These are phyloP conservation scores for Linepithema humile DNA, from an alignment of 1,140 invertebrate species.

Conservation along the genomic window DNA sequence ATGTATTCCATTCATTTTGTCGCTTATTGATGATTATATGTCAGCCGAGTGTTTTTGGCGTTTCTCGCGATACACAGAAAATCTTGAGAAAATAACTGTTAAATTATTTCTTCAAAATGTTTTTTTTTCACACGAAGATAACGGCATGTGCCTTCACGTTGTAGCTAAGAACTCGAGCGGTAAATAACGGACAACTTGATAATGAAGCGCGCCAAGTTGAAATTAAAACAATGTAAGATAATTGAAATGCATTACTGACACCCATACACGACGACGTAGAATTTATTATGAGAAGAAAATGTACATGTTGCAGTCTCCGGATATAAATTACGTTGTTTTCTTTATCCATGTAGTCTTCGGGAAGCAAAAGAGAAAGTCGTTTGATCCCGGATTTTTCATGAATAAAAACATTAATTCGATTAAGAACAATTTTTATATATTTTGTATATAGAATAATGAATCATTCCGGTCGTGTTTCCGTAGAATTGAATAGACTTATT, in stretches of 20 bases:
- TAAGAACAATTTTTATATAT: no score
- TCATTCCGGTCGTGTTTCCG: not conserved
- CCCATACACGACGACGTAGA: conserved; percentile 18
- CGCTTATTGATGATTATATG: not conserved
- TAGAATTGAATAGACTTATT: conserved; percentile 7
- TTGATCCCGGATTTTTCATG: conserved; percentile 8
- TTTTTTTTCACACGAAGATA: not conserved
- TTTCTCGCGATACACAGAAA: not conserved
- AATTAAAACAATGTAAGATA: conserved; percentile 75
- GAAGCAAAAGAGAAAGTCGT: not conserved
- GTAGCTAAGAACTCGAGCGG: not conserved
- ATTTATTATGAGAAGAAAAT: conserved; percentile 46
- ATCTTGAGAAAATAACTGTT: conserved; percentile 6
- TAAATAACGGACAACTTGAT: conserved; percentile 72
- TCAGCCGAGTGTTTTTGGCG: not conserved
- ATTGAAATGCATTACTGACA: conserved; percentile 72
- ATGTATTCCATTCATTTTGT: conserved; percentile 7
- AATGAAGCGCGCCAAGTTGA: conserved; percentile 62
- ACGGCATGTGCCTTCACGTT: not conserved
- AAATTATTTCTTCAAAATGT: not conserved
- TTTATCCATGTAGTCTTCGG: conserved; percentile 68
- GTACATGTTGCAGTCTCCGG: conserved; percentile 40
- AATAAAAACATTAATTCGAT: no score
- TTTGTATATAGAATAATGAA: not conserved
- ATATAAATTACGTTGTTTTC: conserved; percentile 78